These are phyloP conservation scores for Griposia aprilina DNA, from an alignment of 2,888 invertebrate genomes.

Conservation along the genomic window DNA sequence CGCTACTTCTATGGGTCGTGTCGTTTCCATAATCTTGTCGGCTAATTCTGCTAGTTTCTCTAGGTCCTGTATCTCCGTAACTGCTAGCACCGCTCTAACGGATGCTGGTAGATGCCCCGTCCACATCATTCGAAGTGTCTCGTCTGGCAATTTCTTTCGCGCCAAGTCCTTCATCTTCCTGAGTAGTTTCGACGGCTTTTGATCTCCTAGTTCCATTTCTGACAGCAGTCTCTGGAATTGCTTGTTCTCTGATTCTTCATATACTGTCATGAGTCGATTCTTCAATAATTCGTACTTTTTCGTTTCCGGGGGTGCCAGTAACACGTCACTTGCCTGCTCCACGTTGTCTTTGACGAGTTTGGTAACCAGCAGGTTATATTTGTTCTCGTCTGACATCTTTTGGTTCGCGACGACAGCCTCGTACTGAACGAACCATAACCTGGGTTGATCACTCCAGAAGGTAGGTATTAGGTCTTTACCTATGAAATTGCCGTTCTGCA, in stretches of 20 bases:
- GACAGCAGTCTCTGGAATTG: not conserved
- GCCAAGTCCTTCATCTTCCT: not conserved
- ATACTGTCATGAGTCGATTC: not conserved
- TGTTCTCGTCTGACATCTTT: not conserved
- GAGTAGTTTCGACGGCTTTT: not conserved
- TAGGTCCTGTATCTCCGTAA: not conserved
- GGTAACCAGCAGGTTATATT: not conserved
- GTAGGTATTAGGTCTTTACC: no score
- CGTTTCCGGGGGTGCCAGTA: not conserved
- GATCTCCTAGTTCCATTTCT: not conserved
- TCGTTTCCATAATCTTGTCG: not conserved
- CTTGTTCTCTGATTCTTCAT: constrained; percentile 2
- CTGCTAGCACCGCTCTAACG: not conserved
- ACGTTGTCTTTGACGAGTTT: not conserved
- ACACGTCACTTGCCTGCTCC: not conserved
- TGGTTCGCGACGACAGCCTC: not conserved
- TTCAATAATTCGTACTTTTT: not conserved
- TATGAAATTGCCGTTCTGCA: no score
- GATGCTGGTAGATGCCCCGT: not conserved
- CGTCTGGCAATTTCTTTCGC: not conserved
- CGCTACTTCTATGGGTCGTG: not conserved
- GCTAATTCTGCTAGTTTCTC: not conserved
- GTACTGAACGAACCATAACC: not conserved
- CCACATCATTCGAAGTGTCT: not conserved
- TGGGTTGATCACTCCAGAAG: not conserved